Base-by-base conservation (phyloP, 2,113 vertebrate genomes). In the Tychaedon coryphoeus region DNA sequence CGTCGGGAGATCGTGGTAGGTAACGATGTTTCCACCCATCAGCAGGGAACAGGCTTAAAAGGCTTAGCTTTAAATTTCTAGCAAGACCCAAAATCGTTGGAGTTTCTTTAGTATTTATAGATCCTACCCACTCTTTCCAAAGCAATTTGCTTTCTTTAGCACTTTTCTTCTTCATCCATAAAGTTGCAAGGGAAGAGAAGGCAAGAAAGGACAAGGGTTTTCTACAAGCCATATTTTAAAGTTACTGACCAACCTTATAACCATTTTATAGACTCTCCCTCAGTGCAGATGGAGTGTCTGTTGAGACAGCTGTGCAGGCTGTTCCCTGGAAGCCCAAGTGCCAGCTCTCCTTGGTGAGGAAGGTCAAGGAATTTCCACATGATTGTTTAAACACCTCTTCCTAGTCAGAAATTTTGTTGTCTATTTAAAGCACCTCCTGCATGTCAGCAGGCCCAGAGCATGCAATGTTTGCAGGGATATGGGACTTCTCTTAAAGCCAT, bases 1-100 rank as follows among this genome's bases (percentile, higher is more conserved):
- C 99, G 99, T 95, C 98, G 98, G 65, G 99, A 99, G 98, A 98
- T 99, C 89, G 97, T 97, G 94, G 99, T 99, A 98, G 94, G 99
- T 98, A 95, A 94, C 91, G 8, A 43, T 77, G n/a, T 58, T 91
- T 96, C 84, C 94, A 95, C 91, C 96, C 86, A 86, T 77, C 12
- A 24, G 8, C 66, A 87, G 75, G 61, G 70, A 97, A 72, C 80
- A 96, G 88, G 78, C 45, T 77, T 65, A n/a, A 79, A 96, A 95
- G 93, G 77, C 45, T 80, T 67, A 67, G 19, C 42, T 92, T 76
- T 64, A 53, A 31, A 74, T 67, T 80, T 83, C 82, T 71, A 86
- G 60, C 53, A 57, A 56, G 47, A 53, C 67, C 28, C 58, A 83
- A 86, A 93, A 73, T 20, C 58, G 51, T 45, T 71, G 34, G 64